These are phyloP conservation scores for Phthorimaea operculella DNA, from an alignment of 1,140 invertebrate species.

Conservation along the genomic window DNA sequence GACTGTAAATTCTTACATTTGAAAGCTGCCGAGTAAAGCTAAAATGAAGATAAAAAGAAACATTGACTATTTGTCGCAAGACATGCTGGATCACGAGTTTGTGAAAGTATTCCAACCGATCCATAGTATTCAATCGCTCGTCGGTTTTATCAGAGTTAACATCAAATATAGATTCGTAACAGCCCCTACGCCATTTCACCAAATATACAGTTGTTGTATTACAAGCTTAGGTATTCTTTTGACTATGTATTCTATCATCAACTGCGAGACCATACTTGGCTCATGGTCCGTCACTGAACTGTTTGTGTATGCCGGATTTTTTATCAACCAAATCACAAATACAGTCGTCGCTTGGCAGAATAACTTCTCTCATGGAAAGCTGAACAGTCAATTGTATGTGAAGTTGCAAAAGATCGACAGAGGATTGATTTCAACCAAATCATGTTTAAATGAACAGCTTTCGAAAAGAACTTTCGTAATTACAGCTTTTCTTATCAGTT, in stretches of 20 bases:
- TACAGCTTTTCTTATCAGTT: not conserved
- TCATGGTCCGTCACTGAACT: not conserved
- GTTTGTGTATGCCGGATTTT: constrained; percentile 10
- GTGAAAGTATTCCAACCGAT: constrained; percentile 25
- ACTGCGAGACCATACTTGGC: constrained; percentile 9
- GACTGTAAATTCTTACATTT: too few species aligned
- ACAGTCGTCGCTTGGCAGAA: constrained; percentile 15
- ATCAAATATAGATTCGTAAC: constrained; percentile 29
- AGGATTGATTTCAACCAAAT: constrained; percentile 20
- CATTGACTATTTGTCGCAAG: constrained; percentile 25
- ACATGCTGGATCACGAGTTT: constrained; percentile 38
- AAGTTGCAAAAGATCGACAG: constrained; percentile 39
- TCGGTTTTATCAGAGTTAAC: constrained; percentile 24
- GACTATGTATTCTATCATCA: not conserved
- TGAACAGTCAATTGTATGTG: constrained; percentile 28
- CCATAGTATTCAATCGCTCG: constrained; percentile 17
- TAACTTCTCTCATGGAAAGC: constrained; percentile 15
- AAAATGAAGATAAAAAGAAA: constrained; percentile 6
- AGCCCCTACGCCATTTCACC: constrained; percentile 15
- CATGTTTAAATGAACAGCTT: constrained; percentile 13
- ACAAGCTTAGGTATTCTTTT: constrained; percentile 11
- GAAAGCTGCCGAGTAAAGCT: too few species aligned
- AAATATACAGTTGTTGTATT: constrained; percentile 14
- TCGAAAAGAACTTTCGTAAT: not conserved
- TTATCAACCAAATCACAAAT: constrained; percentile 11